Base-by-base conservation (phyloP, 2,888 invertebrate species). In the Eristalinus aeneus region DNA sequence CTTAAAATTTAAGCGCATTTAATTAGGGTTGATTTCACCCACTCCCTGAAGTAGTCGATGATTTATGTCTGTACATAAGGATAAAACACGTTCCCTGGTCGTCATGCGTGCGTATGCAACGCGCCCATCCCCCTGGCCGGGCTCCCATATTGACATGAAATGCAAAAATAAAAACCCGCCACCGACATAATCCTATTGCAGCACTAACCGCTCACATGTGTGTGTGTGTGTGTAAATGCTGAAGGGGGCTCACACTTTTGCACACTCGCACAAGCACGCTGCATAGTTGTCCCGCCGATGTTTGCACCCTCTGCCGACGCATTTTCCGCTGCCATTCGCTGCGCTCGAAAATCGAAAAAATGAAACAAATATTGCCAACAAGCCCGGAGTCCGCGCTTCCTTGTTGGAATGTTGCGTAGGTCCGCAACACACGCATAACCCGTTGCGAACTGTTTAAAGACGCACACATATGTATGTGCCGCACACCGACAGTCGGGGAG, bases 1-100 rank as follows among this genome's bases (percentile, higher is more conserved):
- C 88, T 89, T 88, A 88, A 89, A 89, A 87, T 89, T 89, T 88
- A 76, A 81, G 69, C 76, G 76, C 75, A 69, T 76, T 75, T 76
- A 81, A 81, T 81, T 75, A 81, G 81, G 81, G 76, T 81, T 81
- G 81, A 81, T 81, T 74, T 74, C 63, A 69, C 74, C 63, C 80
- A 68, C 67, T 36, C 67, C 54, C 12, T 68, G 22, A 23, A 46
- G 46, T 16, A 27, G 68, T 34, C 36, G 53, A 68, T 74, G 63
- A 80, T 61, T 74, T 80, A 73, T 67, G 68, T 27, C 39, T 39
- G 68, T 73, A 58, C 67, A 65, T 73, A 54, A 31, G 73, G 73
- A 54, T 65, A 73, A 73, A 20, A 65, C 67, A 68, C 36, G 36
- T 53, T 64, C 27, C 67, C 58, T 10, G 39, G 32, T 32, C 23